These are phyloP conservation scores for Galerucella calmariensis DNA, from an alignment of 2,888 invertebrate species.

Conservation along the genomic window DNA sequence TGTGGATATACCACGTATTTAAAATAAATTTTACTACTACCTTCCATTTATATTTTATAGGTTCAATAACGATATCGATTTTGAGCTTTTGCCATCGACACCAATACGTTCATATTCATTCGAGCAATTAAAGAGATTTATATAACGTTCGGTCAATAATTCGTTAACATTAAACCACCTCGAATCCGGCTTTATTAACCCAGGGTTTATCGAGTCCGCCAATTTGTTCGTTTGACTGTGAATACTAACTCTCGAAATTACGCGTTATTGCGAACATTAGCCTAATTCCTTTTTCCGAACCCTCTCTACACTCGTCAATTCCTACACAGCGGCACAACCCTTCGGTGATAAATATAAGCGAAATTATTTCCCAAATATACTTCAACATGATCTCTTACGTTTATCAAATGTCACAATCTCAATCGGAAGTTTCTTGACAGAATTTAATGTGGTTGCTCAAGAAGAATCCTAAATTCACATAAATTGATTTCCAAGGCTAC, in stretches of 20 bases:
- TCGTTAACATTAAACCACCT: slow-evolving; percentile 29
- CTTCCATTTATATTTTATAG: slow-evolving; percentile 1
- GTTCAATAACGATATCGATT: slow-evolving; percentile 17
- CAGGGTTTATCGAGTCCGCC: slow-evolving; percentile 25
- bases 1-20: background rate
- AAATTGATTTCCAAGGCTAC: no score
- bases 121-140: slow-evolving; percentile 29
- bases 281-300: slow-evolving; percentile 24
- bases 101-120: slow-evolving; percentile 30
- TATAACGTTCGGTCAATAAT: slow-evolving; percentile 28
- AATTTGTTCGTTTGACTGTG: slow-evolving; percentile 31
- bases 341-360: background rate
- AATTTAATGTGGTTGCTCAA: no score
- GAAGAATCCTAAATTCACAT: no score
- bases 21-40: background rate
- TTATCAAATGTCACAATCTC: background rate
- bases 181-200: slow-evolving; percentile 37
- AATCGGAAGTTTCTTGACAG: background rate
- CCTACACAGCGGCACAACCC: no score
- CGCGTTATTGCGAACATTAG: slow-evolving; percentile 16
- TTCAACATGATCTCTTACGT: no score
- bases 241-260: slow-evolving; percentile 30
- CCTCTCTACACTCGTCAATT: background rate
- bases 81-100: slow-evolving; percentile 7
- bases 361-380: background rate